Percentiles rank a stretch among this genome's conserved stretches.
These are phyloP conservation scores for Tympanuchus pallidicinctus DNA, from an alignment of 2,113 vertebrate genomes.

Conservation along the genomic window DNA sequence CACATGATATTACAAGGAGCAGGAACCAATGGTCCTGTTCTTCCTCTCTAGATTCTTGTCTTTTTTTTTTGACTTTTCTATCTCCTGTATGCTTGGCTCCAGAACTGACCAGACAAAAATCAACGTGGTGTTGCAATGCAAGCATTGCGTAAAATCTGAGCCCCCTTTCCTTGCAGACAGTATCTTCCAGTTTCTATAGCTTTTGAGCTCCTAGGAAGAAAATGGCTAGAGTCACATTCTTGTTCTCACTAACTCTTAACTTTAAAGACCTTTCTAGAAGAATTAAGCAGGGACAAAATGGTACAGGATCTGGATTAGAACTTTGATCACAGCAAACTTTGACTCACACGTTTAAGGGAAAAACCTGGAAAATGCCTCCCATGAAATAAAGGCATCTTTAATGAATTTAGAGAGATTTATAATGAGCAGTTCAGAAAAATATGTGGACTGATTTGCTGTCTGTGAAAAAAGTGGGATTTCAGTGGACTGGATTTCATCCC, in stretches of 20 bases:
- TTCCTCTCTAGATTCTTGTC: not conserved
- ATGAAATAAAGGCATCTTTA: not conserved
- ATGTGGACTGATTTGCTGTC: not conserved
- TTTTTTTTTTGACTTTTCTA: not conserved
- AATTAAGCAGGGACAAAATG: not conserved
- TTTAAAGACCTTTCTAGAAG: not conserved
- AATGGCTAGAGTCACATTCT: not conserved
- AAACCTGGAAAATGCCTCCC: not conserved
- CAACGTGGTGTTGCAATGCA: not conserved
- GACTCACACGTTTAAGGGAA: not conserved
- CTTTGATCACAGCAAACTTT: not conserved
- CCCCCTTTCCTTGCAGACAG: not conserved
- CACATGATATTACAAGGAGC: not conserved
- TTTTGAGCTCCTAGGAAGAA: not conserved
- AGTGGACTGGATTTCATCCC: not conserved
- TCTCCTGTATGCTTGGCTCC: not conserved
- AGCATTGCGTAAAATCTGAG: not conserved
- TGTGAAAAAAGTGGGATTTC: not conserved
- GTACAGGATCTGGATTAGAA: not conserved
- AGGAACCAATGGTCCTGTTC: not conserved
- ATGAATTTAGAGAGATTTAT: not conserved
- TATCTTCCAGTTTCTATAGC: not conserved
- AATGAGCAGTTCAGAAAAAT: not conserved
- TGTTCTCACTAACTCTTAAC: not conserved
- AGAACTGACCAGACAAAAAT: not conserved